Evolutionary conservation across 2,113 vertebrate genomes (phyloP), one percentile per base, ranked within the genome.

Genomic region (Dendropsophus ebraccatus): DNA sequence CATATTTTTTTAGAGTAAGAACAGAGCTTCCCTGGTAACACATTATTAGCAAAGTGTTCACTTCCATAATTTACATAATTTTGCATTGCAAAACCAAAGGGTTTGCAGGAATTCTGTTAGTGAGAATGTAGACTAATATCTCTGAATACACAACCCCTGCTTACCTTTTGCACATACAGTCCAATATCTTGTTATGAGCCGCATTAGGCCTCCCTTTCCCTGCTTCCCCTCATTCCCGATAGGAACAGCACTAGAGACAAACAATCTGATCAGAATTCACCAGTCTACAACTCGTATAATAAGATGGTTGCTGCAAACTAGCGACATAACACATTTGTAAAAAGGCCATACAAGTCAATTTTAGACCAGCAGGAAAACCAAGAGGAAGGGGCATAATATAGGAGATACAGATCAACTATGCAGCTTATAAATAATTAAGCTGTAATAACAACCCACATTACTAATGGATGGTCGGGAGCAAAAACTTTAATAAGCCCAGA

Each of bases 191-290:
- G 78, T 65, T 62, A 81, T 28, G 56, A 81, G 78, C 78, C 45
- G 78, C 78, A 47, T 47, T 62, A 56, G 78, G 62, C 56, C 77
- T 21, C 54, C 77, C 78, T 32, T 81, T 81, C 78, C 78, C 78
- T 81, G 78, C 78, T 81, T 81, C 78, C 78, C 78, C 78, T 81
- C 78, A 81, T 25, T 81, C 78, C 35, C 58, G 78, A 81, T 81
- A 81, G 56, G 78, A 81, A 47, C 78, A 62, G 58, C 35, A 41
- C 78, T 81, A 62, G 56, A 81, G 78, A 81, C 52, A 81, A 81
- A 81, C 56, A 81, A 62, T 81, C 78, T 47, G 56, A 81, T 81
- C 35, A 81, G 78, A 62, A 81, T 77, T 32, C 32, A 32, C 77
- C 77, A 80, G 23, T 37, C 56, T 41, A 49, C 11, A 56, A 54